phyloP scores from a whole-genome alignment of 2,797 vertebrate genomes.

The Sebastes itinus region DNA sequence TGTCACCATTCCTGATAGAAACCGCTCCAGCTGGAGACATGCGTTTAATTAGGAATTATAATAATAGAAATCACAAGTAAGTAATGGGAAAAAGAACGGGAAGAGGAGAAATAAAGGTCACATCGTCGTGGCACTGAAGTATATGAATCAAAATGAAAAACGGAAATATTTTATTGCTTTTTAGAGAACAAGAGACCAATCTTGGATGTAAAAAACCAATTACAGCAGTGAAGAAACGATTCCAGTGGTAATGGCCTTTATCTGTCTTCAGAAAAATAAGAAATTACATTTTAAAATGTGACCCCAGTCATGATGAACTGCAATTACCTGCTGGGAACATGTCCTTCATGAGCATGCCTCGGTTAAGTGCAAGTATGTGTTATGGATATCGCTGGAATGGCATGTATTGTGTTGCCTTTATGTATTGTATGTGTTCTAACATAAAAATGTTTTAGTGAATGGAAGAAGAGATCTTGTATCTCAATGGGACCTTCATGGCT shows the following conservation, averaged over 20 bases:
- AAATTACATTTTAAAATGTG: conserved; percentile 48
- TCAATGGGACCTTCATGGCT: background rate
- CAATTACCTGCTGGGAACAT: conserved; percentile 26
- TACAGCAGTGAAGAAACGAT: conserved; percentile 31
- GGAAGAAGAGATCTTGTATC: background rate
- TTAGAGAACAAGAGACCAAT: conserved; percentile 48
- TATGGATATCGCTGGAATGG: background rate
- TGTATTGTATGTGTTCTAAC: background rate
- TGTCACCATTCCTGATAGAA: conserved; percentile 48
- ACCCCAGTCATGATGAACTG: conserved; percentile 16
- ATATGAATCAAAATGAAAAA: conserved; percentile 46
- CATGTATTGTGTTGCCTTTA: background rate
- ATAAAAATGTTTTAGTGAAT: background rate
- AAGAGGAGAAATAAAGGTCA: conserved; percentile 48
- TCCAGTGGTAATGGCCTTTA: conserved; percentile 44
- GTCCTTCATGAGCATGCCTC: background rate
- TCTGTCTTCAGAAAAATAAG: conserved; percentile 47
- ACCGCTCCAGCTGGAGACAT: conserved; percentile 29
- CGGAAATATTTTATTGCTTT: conserved; percentile 28
- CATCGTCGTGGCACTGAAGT: conserved; percentile 26
- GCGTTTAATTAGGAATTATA: conserved; percentile 55
- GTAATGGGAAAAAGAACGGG: conserved; percentile 17
- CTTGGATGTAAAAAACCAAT: conserved; percentile 56
- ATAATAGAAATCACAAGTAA: conserved; percentile 44
- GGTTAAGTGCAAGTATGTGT: background rate